Percentiles rank a stretch among this genome's conserved stretches.
Evolutionary conservation across 1,140 invertebrate species (phyloP).

Genomic region (Thereuonema tuberculata): DNA sequence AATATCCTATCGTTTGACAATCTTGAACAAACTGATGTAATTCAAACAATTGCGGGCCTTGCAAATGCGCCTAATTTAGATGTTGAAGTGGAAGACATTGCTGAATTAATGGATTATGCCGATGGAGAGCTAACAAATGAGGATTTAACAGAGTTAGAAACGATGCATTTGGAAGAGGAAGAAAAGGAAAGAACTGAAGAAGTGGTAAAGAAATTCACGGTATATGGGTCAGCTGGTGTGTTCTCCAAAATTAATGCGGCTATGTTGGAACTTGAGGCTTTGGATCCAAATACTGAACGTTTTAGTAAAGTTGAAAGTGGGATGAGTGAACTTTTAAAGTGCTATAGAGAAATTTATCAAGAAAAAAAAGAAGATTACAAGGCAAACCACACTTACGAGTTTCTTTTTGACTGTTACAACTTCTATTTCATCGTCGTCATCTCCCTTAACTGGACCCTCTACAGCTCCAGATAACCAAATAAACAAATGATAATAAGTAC

Average conservation of each 20-base stretch:
- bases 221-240: neutral
- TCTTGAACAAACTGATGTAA: neutral
- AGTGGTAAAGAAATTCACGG: neutral
- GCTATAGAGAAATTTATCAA: neutral
- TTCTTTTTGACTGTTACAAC: too few species aligned
- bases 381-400: neutral
- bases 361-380: neutral
- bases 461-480: too few species aligned
- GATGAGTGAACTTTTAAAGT: neutral
- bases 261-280: neutral
- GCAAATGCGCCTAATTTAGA: neutral
- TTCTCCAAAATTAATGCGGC: neutral
- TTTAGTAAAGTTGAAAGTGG: neutral
- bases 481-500: too few species aligned
- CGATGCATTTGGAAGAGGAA: neutral
- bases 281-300: neutral
- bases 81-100: neutral
- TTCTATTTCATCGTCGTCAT: too few species aligned
- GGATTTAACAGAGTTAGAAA: neutral
- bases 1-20: neutral
- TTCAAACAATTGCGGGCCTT: neutral
- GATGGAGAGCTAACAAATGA: neutral
- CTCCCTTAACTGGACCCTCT: too few species aligned
- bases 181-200: neutral
- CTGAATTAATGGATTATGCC: neutral